Conservation (phyloP, 2,888 invertebrate species). For the Clepsis dumicolana region DNA sequence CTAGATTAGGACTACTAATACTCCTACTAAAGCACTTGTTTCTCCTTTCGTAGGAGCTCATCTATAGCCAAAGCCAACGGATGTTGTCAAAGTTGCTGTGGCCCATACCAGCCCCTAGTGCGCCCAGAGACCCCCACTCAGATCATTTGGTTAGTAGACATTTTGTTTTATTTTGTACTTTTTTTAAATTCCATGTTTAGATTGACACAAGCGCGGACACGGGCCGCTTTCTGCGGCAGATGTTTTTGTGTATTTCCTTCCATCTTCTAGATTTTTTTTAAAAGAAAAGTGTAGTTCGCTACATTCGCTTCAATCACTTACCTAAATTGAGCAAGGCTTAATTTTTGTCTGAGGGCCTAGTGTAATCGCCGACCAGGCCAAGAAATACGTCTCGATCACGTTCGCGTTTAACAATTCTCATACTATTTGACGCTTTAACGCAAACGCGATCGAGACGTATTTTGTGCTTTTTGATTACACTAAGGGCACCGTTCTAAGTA, state of each 20-base stretch:
- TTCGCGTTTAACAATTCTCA: too few relatives aligned
- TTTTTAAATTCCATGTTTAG: neutral
- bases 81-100: constrained; percentile 86
- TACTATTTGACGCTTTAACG: too few relatives aligned
- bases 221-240: neutral
- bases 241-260: neutral
- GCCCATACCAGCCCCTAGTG: constrained; percentile 84
- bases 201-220: neutral
- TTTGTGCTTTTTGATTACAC: too few relatives aligned
- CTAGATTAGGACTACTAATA: constrained; percentile 48
- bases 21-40: constrained; percentile 79
- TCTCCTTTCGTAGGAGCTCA: constrained; percentile 86
- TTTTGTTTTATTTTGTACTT: constrained; percentile 71
- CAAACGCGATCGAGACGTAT: too few relatives aligned
- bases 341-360: too few relatives aligned
- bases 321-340: too few relatives aligned
- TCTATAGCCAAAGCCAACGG: constrained; percentile 86
- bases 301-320: too few relatives aligned
- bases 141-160: constrained; percentile 86
- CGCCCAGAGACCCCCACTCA: constrained; percentile 84
- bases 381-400: too few relatives aligned
- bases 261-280: neutral
- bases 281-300: neutral
- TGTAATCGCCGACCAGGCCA: too few relatives aligned
- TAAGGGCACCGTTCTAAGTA: too few relatives aligned